Percentiles rank a stretch among this genome's conserved stretches.
Conservation (phyloP, 2,888 invertebrate genomes). For the Caenorhabditis virilis region DNA sequence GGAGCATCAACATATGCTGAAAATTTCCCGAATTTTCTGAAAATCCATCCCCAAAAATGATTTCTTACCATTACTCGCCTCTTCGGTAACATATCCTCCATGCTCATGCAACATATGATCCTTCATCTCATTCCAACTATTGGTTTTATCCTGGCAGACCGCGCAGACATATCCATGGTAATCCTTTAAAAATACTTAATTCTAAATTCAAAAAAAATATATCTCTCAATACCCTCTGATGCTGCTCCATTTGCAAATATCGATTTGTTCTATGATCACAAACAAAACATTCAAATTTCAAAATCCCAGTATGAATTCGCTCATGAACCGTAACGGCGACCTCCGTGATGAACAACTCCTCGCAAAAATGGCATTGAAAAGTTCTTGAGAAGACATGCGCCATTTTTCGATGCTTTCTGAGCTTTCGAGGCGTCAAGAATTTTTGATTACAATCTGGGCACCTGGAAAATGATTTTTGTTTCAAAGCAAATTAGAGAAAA, state of each 20-base stretch:
- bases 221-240: slow-evolving; percentile 46
- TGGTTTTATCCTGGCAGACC: slow-evolving; percentile 61
- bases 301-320: slow-evolving; percentile 69
- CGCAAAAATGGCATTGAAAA: slow-evolving; percentile 68
- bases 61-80: slow-evolving; percentile 61
- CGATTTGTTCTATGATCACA: slow-evolving; percentile 59
- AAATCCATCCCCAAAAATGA: slow-evolving; percentile 5
- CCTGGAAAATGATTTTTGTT: slow-evolving; percentile 49
- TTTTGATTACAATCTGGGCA: slow-evolving; percentile 67
- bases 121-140: slow-evolving; percentile 67
- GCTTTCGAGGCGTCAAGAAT: slow-evolving; percentile 68
- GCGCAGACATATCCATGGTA: slow-evolving; percentile 68
- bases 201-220: slow-evolving; percentile 2
- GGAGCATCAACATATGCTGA: slow-evolving; percentile 68
- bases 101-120: slow-evolving; percentile 67
- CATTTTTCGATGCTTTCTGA: slow-evolving; percentile 68
- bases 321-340: slow-evolving; percentile 65
- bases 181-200: slow-evolving; percentile 35
- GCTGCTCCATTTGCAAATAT: slow-evolving; percentile 65
- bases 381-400: slow-evolving; percentile 67
- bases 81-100: slow-evolving; percentile 66
- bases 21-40: slow-evolving; percentile 12
- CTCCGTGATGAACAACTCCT: slow-evolving; percentile 67
- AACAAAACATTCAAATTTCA: slow-evolving; percentile 67
- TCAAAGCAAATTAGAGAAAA: too few species aligned